Evolutionary conservation across 2,888 invertebrate species (phyloP).

Genomic region (Trilocha varians): DNA sequence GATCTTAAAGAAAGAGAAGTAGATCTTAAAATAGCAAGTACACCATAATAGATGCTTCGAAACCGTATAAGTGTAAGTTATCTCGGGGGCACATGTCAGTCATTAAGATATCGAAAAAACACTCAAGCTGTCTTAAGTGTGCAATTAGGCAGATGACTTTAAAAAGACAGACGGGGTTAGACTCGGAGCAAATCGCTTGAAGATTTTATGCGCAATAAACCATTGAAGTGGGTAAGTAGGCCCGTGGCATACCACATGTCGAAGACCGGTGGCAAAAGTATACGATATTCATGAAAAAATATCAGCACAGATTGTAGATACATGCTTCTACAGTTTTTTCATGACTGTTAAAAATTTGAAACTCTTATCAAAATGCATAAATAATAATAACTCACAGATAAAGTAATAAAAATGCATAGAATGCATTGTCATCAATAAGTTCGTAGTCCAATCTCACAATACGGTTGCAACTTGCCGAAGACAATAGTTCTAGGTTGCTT

Average conservation of each 20-base stretch:
- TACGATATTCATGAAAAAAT: not conserved
- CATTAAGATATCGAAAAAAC: constrained; percentile 27
- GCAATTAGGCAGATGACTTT: constrained; percentile 36
- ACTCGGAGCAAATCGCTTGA: constrained; percentile 39
- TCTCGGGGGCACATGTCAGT: constrained; percentile 42
- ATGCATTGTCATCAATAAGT: too few species aligned
- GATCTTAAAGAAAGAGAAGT: too few species aligned
- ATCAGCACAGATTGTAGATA: too few species aligned
- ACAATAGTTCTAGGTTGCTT: not conserved
- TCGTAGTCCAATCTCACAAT: too few species aligned
- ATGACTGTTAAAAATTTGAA: too few species aligned
- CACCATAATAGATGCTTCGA: constrained; percentile 23
- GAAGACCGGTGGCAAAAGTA: not conserved
- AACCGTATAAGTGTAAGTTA: constrained; percentile 38
- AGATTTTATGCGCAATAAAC: constrained; percentile 31
- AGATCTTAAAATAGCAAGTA: constrained; percentile 30
- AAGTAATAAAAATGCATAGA: too few species aligned
- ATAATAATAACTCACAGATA: too few species aligned
- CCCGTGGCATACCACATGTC: not conserved
- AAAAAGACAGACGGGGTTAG: constrained; percentile 47
- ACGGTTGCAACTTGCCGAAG: not conserved
- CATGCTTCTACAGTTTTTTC: too few species aligned
- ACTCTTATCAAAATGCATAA: too few species aligned
- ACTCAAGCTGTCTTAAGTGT: constrained; percentile 42
- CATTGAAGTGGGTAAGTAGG: not conserved